Percentiles rank a stretch among this genome's conserved stretches.
Conservation (phyloP, 2,113 vertebrate species). For the Urocolius indicus region DNA sequence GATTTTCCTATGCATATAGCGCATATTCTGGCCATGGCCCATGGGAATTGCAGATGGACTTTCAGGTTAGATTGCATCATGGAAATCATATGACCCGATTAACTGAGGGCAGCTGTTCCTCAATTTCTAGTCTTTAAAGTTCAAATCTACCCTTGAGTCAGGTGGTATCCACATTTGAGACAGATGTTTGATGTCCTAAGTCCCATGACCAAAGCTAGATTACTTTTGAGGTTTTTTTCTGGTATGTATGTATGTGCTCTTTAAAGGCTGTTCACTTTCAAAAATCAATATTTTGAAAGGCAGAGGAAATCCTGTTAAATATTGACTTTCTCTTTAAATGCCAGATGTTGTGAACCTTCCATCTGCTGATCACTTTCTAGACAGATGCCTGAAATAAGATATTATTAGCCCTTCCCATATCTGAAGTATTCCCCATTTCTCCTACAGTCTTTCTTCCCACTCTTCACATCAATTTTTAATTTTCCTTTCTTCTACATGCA, state of each 20-base stretch:
- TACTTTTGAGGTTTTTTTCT: background rate
- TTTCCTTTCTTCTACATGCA: background rate
- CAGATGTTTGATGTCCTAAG: background rate
- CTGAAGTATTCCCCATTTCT: background rate
- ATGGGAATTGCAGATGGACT: background rate
- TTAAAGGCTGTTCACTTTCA: constrained; percentile 27
- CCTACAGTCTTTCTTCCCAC: background rate
- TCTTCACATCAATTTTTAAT: background rate
- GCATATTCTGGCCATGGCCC: background rate
- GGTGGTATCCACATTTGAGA: background rate
- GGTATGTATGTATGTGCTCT: background rate
- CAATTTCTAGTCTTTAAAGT: background rate
- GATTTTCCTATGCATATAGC: background rate
- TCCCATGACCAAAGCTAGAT: background rate
- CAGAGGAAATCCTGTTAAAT: constrained; percentile 57
- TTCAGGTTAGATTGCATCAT: background rate
- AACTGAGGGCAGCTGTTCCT: background rate
- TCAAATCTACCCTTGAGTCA: background rate
- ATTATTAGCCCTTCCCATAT: background rate
- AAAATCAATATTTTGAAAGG: constrained; percentile 67
- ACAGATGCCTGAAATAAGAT: constrained; percentile 37
- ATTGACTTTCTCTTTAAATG: constrained; percentile 59
- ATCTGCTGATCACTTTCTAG: constrained; percentile 34
- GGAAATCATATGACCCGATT: background rate
- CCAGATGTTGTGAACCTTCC: constrained; percentile 53